Base-by-base conservation (phyloP, 1,140 invertebrate species). In the Pollicipes pollicipes region DNA sequence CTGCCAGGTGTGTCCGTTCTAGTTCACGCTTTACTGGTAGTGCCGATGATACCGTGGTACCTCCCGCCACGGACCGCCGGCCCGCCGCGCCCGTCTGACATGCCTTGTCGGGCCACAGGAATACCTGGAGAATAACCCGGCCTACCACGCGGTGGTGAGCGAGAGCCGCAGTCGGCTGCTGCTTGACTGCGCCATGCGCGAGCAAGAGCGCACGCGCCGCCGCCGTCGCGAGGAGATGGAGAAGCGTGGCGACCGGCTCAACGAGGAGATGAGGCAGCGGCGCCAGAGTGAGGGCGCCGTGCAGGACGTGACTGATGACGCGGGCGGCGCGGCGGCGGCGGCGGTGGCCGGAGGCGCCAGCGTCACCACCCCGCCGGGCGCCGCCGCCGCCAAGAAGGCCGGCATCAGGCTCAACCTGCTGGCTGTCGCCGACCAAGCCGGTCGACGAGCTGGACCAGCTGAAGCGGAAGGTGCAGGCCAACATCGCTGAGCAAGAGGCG, bases 271-370 rank as follows among this genome's bases (percentile, higher is more conserved):
- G 27, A n/a, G n/a, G n/a, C n/a, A n/a, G n/a, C 45, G 45, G 13
- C 45, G 45, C 45, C 45, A 58, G 45, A 66, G 27, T 10, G 64
- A 27, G 27, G 64, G 28, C 64, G 64, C 17, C n/a, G 64, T 28
- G 64, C 64, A 66, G 64, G 64, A 66, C 27, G 28, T 66, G 27
- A 28, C 64, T 66, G 64, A 66, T n/a, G 64, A 66, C 8, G 27
- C 17, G 64, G 64, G 27, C 27, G n/a, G n/a, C n/a, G 64, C 64
- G 3, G 27, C 63, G 63, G 63, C 8, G 63, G 63, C 63, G 32
- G 32, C 4, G 32, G 32, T 21, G 8, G 45, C 45, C 45, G 45
- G 45, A 3, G 6, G 13, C 6, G 17, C 45, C 10, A 24, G 2
- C 13, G 6, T 21, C 17, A 21, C 24, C 45, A 58, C 45, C 2